These are phyloP conservation scores for Porites divaricata DNA, from an alignment of 92 coral and sea anemone species.

Conservation along the genomic window DNA sequence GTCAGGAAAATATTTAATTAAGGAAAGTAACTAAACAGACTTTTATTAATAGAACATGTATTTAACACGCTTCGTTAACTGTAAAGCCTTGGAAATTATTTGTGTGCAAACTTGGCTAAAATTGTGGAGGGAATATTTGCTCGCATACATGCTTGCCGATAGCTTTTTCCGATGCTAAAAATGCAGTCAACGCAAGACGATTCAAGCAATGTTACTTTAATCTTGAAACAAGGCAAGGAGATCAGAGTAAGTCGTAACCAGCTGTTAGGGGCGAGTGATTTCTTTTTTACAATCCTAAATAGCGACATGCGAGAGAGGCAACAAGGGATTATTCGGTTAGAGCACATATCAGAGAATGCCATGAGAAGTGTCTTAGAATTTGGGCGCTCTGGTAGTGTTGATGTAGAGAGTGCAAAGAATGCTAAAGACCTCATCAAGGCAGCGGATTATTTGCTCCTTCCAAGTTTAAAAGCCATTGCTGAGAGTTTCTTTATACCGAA, in stretches of 20 bases:
- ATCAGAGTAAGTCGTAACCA: neutral
- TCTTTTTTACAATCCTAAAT: neutral
- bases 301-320: neutral
- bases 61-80: too few species aligned
- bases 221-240: neutral
- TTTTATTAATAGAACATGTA: too few species aligned
- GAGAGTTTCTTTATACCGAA: neutral
- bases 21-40: too few species aligned
- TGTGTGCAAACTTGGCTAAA: too few species aligned
- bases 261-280: neutral
- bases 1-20: too few species aligned
- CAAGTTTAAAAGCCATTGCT: neutral
- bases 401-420: neutral
- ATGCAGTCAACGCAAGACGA: neutral
- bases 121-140: too few species aligned
- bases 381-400: neutral
- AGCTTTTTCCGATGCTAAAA: too few species aligned
- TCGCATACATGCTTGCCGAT: too few species aligned
- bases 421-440: neutral
- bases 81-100: too few species aligned
- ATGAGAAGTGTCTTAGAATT: neutral
- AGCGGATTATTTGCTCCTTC: neutral
- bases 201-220: neutral
- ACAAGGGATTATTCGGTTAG: neutral
- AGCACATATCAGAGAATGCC: neutral